A percentile compares a stretch with the other conserved stretches of the same genome.
Evolutionary conservation across 37 sponge, comb jelly and placozoan genomes (phyloP).

Genomic region (Cliona cf. orientalis): DNA sequence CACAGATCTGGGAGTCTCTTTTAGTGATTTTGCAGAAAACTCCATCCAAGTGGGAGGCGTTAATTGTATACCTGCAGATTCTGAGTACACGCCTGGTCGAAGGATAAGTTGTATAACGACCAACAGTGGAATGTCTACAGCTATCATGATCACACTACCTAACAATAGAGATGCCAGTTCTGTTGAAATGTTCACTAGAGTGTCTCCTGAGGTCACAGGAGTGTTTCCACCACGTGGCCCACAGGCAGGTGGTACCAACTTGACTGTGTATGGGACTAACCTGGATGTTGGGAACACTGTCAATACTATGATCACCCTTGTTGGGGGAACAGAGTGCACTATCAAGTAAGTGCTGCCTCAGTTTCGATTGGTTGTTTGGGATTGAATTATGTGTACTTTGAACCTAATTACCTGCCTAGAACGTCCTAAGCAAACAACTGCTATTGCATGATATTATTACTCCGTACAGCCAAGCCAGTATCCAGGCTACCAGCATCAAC

Average conservation of each 20-base stretch:
- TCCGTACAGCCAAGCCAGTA: no score
- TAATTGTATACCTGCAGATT: conserved; percentile 19
- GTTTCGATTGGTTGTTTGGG: no score
- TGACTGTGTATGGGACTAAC: conserved; percentile 63
- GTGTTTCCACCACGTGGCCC: conserved; percentile 74
- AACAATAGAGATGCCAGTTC: neutral
- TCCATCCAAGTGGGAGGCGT: neutral
- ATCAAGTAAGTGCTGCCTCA: conserved; percentile 1
- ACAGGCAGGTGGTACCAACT: conserved; percentile 61
- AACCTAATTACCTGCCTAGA: no score
- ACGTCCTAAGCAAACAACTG: no score
- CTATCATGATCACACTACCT: neutral
- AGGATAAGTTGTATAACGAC: conserved; percentile 35
- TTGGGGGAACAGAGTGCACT: conserved; percentile 21
- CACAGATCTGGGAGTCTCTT: conserved; percentile 62
- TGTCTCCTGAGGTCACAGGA: conserved; percentile 1
- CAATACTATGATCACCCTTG: conserved; percentile 37
- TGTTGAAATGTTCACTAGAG: neutral
- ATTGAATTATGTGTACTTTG: no score
- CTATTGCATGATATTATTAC: no score
- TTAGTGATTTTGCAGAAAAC: conserved; percentile 16
- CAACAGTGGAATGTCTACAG: neutral
- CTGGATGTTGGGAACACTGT: conserved; percentile 69
- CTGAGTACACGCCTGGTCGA: conserved; percentile 38
- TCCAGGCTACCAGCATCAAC: no score